Percentiles rank a stretch among this genome's conserved stretches.
Conservation (phyloP, 1,140 invertebrate species). For the Heliothis subflexa region DNA sequence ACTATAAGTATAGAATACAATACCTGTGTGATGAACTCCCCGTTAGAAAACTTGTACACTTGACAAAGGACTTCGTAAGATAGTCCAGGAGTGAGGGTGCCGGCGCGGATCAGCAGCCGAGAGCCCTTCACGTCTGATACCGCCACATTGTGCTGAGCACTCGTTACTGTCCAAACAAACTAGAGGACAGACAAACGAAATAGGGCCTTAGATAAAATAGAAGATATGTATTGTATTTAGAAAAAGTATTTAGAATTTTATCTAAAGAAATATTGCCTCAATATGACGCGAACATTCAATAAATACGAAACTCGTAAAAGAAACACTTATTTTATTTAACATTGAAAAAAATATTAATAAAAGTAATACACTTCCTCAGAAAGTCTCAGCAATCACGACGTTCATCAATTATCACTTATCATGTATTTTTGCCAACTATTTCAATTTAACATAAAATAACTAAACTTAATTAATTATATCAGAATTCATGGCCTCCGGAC, state of each 20-base stretch:
- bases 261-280: too few relatives aligned
- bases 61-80: slow-evolving; percentile 56
- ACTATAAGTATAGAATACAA: too few relatives aligned
- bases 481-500: background rate
- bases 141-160: background rate
- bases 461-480: slow-evolving; percentile 23
- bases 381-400: background rate
- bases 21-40: slow-evolving; percentile 61
- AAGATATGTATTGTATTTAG: too few relatives aligned
- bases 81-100: slow-evolving; percentile 53
- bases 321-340: too few relatives aligned
- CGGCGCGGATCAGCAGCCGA: slow-evolving; percentile 53
- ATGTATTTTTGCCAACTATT: slow-evolving; percentile 14
- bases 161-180: slow-evolving; percentile 33
- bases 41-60: slow-evolving; percentile 48
- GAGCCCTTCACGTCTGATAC: slow-evolving; percentile 47
- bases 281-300: too few relatives aligned
- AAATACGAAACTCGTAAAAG: too few relatives aligned
- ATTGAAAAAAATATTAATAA: too few relatives aligned
- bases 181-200: background rate
- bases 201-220: background rate
- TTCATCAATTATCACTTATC: background rate
- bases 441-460: background rate
- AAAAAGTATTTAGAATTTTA: too few relatives aligned
- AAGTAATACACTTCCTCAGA: too few relatives aligned